These are phyloP conservation scores for Dasyurus viverrinus DNA, from an alignment of 2,113 vertebrate genomes.

Conservation along the genomic window DNA sequence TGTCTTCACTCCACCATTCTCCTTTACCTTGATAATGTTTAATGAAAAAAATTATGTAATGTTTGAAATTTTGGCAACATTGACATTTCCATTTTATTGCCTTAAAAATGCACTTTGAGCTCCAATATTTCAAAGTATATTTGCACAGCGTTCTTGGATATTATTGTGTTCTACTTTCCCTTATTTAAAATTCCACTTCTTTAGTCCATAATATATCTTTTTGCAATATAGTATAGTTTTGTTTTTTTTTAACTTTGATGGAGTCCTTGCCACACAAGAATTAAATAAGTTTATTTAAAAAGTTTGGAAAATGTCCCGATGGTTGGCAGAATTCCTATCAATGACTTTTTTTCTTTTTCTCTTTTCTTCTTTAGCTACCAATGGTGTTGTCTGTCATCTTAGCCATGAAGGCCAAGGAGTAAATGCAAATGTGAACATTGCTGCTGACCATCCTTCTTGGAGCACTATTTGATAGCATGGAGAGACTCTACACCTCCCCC, in stretches of 20 bases:
- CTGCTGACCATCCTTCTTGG: background rate
- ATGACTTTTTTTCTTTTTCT: background rate
- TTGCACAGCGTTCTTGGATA: background rate
- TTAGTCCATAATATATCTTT: background rate
- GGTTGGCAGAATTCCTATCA: background rate
- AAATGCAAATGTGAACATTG: background rate
- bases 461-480: background rate
- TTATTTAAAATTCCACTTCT: background rate
- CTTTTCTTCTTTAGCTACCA: background rate
- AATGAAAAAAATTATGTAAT: background rate
- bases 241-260: background rate
- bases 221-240: background rate
- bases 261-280: background rate
- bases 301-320: background rate
- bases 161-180: background rate
- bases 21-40: background rate
- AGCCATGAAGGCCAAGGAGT: background rate
- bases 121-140: background rate
- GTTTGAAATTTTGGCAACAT: background rate
- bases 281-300: background rate
- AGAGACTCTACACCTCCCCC: no score
- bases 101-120: background rate
- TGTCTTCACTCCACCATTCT: no score
- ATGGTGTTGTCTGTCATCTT: background rate
- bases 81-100: background rate